Evolutionary conservation across 2,113 vertebrate species (phyloP), one percentile per base, ranked within the genome.

Genomic region (Engraulis encrasicolus): DNA sequence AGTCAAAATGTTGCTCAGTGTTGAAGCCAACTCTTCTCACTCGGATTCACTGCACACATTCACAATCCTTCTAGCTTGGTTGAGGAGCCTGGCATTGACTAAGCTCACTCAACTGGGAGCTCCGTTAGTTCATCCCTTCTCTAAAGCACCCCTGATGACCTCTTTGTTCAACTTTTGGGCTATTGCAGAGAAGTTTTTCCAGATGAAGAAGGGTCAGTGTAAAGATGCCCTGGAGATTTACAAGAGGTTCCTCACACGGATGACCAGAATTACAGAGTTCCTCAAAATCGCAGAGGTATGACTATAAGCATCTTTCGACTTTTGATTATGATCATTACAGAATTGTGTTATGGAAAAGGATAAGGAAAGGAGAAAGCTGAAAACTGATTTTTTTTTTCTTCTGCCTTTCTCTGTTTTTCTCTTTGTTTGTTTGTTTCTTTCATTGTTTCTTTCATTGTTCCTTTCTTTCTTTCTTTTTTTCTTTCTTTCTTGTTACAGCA

Each of bases 171-270:
- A 50, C 80, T 71, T 83, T 50, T 84, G 15, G 88, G 86, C 89
- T 90, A 40, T n/a, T n/a, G n/a, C 87, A 99, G 98, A 99, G 94
- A 99, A 99, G 90, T 99, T 99, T 92, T 99, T 99, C 96, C 97
- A 99, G 93, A 99, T 99, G 98, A 99, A 99, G 93, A 98, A 98
- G 91, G 97, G 97, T 82, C 98, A 99, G 81, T 99, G 98, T 94
- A 99, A 98, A 96, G 98, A 99, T 40, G 98, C 98, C 31, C 94
- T 99, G 91, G 98, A 99, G 96, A 99, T 99, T 93, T 99, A 99
- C 93, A 99, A 99, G 91, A 96, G 96, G 83, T 99, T 99, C 94
- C 93, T 99, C 82, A 99, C 97, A 82, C 95, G 98, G 91, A 99
- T 99, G 98, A 99, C 97, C 17, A 95, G 97, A 80, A 98, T 99